Percentiles rank a stretch among this genome's conserved stretches.
These are phyloP conservation scores for Centruroides vittatus DNA, from an alignment of 1,140 invertebrate genomes.

Conservation along the genomic window DNA sequence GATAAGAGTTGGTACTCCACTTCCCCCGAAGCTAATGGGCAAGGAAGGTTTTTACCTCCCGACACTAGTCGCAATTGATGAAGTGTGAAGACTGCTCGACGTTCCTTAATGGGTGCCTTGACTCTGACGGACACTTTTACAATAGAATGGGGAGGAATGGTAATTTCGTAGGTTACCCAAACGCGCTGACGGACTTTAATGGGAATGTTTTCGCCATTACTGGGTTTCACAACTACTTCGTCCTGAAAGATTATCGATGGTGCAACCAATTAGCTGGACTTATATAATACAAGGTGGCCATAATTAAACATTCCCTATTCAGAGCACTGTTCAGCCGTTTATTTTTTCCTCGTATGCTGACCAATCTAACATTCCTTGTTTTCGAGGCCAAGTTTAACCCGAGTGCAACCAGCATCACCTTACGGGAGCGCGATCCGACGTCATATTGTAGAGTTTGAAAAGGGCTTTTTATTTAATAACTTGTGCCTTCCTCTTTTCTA, in stretches of 20 bases:
- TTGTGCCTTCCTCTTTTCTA: too few species aligned
- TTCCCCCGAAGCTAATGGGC: constrained; percentile 12
- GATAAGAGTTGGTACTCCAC: constrained; percentile 9
- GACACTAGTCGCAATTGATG: constrained; percentile 14
- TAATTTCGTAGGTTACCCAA: constrained; percentile 19
- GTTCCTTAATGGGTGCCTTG: constrained; percentile 9
- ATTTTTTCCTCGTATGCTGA: too few species aligned
- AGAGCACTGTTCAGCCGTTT: too few species aligned
- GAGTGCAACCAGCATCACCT: too few species aligned
- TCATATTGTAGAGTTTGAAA: too few species aligned
- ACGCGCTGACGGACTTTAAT: constrained; percentile 16
- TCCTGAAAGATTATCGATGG: neutral
- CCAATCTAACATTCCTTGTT: too few species aligned
- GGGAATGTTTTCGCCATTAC: neutral
- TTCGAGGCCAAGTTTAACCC: too few species aligned
- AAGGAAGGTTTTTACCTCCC: constrained; percentile 19
- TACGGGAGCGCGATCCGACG: too few species aligned
- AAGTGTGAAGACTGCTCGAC: constrained; percentile 16
- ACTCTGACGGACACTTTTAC: constrained; percentile 12
- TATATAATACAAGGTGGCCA: too few species aligned
- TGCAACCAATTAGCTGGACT: neutral
- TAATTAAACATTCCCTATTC: too few species aligned
- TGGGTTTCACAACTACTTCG: constrained; percentile 11
- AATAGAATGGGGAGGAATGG: constrained; percentile 15
- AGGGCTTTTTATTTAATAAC: too few species aligned